Conservation (phyloP, 2,888 invertebrate genomes). For the Ceraclea dissimilis region DNA sequence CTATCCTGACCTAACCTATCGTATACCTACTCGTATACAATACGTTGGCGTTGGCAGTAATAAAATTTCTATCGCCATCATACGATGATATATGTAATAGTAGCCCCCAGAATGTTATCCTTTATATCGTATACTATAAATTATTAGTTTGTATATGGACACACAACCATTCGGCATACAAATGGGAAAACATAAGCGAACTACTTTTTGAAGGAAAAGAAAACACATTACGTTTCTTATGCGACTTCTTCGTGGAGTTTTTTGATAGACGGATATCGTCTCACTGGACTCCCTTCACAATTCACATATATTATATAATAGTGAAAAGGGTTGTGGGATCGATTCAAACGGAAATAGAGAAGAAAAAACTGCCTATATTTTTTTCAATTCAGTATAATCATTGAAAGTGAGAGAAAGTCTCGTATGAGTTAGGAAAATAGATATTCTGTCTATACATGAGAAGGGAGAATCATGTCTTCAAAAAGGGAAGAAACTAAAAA, state of each 20-base stretch:
- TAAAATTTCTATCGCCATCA: too few species aligned
- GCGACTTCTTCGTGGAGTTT: conserved; percentile 16
- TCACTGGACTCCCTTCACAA: background rate
- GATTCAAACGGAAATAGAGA: conserved; percentile 1
- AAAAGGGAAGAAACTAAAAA: background rate
- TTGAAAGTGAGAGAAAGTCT: background rate
- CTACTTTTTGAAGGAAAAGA: conserved; percentile 7
- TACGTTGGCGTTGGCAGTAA: too few species aligned
- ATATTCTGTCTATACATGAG: background rate
- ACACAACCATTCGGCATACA: conserved; percentile 15
- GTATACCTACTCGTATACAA: too few species aligned
- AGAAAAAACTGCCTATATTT: background rate
- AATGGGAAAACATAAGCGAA: conserved; percentile 17
- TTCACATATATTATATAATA: too few species aligned
- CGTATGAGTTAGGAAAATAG: background rate
- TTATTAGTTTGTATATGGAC: conserved; percentile 22
- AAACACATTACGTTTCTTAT: conserved; percentile 14
- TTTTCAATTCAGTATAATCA: background rate
- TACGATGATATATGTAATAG: too few species aligned
- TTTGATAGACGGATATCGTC: conserved; percentile 19
- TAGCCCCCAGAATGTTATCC: conserved; percentile 13
- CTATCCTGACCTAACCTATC: too few species aligned
- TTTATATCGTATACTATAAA: conserved; percentile 22
- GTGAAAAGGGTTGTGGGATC: background rate
- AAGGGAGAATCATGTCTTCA: background rate